Conservation (phyloP, 2,797 vertebrate genomes). For the Gadopsis bispinosus region DNA sequence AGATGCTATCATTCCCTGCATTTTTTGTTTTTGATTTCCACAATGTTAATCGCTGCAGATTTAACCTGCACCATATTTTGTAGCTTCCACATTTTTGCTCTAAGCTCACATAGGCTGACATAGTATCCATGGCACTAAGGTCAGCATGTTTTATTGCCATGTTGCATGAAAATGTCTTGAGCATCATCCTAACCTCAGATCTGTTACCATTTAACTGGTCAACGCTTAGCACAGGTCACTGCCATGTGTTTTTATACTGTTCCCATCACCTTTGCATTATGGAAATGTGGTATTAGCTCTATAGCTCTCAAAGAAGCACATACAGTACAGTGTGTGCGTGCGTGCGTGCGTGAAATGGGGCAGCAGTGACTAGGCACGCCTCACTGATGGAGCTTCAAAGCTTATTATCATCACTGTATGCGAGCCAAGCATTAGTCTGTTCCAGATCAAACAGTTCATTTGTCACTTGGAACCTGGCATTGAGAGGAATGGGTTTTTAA, state of each 20-base stretch:
- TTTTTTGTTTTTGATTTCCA: not conserved
- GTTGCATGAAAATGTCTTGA: slow-evolving; percentile 60
- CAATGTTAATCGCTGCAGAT: slow-evolving; percentile 8
- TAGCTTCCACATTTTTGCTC: slow-evolving; percentile 1
- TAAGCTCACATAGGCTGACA: not conserved
- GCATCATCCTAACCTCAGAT: slow-evolving; percentile 25
- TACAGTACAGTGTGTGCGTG: slow-evolving; percentile 5
- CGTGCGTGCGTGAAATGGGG: slow-evolving; percentile 31
- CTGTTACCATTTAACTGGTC: slow-evolving; percentile 17
- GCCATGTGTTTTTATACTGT: slow-evolving; percentile 25
- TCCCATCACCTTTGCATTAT: slow-evolving; percentile 26
- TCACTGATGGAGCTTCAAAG: slow-evolving; percentile 60
- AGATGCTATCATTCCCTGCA: too few species aligned
- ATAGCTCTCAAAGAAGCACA: slow-evolving; percentile 5
- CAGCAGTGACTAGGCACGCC: slow-evolving; percentile 57
- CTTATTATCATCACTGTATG: slow-evolving; percentile 59
- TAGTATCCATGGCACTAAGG: not conserved
- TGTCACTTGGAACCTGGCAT: slow-evolving; percentile 57
- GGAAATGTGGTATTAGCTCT: slow-evolving; percentile 31
- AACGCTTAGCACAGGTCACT: slow-evolving; percentile 43
- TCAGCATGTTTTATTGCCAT: slow-evolving; percentile 31
- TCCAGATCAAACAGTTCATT: slow-evolving; percentile 68
- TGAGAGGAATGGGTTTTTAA: slow-evolving; percentile 45
- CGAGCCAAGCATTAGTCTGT: slow-evolving; percentile 49
- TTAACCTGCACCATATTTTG: slow-evolving; percentile 6